Conservation (phyloP, 1,140 invertebrate genomes). For the Ylistrum balloti region DNA sequence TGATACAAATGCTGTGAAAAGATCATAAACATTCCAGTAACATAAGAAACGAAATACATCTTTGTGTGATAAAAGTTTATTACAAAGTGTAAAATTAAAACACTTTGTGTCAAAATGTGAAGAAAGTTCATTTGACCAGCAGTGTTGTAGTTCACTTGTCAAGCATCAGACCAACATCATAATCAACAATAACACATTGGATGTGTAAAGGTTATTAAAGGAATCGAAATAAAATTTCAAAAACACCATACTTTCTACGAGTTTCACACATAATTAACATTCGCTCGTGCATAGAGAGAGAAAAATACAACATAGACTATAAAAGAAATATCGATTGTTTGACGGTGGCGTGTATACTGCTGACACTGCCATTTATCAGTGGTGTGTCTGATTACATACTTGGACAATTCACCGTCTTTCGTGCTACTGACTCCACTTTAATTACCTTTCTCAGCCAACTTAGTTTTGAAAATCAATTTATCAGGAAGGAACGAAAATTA, state of each 20-base stretch:
- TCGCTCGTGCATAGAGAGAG: not conserved
- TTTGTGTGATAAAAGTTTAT: not conserved
- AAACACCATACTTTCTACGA: not conserved
- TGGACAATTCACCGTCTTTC: not conserved
- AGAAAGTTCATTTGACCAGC: not conserved
- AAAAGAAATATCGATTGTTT: not conserved
- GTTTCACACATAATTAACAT: not conserved
- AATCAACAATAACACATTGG: not conserved
- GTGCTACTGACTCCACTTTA: not conserved
- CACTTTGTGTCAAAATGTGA: slow-evolving; percentile 7
- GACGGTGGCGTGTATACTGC: not conserved
- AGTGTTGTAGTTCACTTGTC: not conserved
- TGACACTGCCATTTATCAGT: not conserved
- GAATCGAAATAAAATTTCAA: not conserved
- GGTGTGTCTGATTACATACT: not conserved
- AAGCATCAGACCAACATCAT: not conserved
- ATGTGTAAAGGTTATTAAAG: not conserved
- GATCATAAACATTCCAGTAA: no score
- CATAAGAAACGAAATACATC: not conserved
- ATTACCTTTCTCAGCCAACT: slow-evolving; percentile 21
- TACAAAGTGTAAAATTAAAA: not conserved
- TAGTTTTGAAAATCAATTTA: slow-evolving; percentile 26
- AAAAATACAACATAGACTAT: no score
- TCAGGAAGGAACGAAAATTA: not conserved
- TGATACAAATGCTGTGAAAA: no score